These are phyloP conservation scores for Vulpes vulpes DNA, from an alignment of 2,113 vertebrate species.

Conservation along the genomic window DNA sequence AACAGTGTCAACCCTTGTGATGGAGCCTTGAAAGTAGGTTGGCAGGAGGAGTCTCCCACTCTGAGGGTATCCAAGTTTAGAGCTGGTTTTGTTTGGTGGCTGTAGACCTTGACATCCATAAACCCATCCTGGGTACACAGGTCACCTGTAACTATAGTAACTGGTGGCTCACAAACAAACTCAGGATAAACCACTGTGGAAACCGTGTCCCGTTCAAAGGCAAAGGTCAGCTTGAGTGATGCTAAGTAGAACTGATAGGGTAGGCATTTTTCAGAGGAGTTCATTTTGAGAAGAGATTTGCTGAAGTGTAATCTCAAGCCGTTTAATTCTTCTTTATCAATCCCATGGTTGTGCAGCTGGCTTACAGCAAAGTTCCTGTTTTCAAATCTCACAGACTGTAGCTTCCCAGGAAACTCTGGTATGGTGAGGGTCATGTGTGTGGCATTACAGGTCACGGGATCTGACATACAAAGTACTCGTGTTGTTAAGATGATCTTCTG, in stretches of 20 bases:
- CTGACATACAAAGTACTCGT: constrained; percentile 85
- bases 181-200: constrained; percentile 79
- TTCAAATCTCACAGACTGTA: constrained; percentile 74
- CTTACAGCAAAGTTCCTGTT: constrained; percentile 63
- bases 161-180: constrained; percentile 80
- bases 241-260: constrained; percentile 75
- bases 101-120: constrained; percentile 87
- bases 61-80: constrained; percentile 82
- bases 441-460: constrained; percentile 83
- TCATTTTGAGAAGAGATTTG: constrained; percentile 77
- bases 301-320: constrained; percentile 82
- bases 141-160: constrained; percentile 80
- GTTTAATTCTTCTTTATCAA: constrained; percentile 72
- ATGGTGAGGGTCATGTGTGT: constrained; percentile 86
- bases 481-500: constrained; percentile 35
- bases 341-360: constrained; percentile 73
- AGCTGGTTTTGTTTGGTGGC: constrained; percentile 79
- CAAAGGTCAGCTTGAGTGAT: constrained; percentile 83
- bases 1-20: constrained; percentile 72
- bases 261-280: constrained; percentile 75
- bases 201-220: constrained; percentile 54
- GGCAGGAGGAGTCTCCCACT: constrained; percentile 83
- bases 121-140: constrained; percentile 86
- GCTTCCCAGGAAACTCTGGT: constrained; percentile 85
- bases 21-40: constrained; percentile 38